Evolutionary conservation across 2,113 vertebrate genomes (phyloP).

Genomic region (Colossoma macropomum): DNA sequence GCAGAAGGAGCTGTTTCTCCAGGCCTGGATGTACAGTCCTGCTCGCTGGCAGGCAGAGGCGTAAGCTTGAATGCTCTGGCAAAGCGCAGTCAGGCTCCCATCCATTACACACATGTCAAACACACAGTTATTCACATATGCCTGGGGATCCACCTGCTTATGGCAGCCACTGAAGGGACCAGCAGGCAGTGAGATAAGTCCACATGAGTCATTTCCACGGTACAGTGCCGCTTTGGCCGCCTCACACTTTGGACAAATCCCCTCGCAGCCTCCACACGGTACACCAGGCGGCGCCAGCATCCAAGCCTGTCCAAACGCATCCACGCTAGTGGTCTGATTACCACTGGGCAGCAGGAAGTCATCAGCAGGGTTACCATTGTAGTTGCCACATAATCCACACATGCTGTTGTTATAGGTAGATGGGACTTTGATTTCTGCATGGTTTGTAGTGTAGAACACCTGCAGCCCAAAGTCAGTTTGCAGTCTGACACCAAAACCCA

Average conservation of each 20-base stretch:
- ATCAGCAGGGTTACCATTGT: slow-evolving; percentile 62
- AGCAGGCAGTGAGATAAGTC: slow-evolving; percentile 62
- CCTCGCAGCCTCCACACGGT: slow-evolving; percentile 58
- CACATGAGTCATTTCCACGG: slow-evolving; percentile 57
- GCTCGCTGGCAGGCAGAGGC: slow-evolving; percentile 76
- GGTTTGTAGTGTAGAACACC: slow-evolving; percentile 69
- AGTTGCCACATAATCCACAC: slow-evolving; percentile 77
- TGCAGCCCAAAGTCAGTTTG: slow-evolving; percentile 70
- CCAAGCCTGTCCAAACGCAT: slow-evolving; percentile 71
- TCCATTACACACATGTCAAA: slow-evolving; percentile 66
- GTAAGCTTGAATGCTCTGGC: slow-evolving; percentile 79
- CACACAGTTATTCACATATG: slow-evolving; percentile 69
- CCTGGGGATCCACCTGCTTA: slow-evolving; percentile 55
- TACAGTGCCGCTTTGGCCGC: slow-evolving; percentile 39
- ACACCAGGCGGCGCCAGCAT: slow-evolving; percentile 55
- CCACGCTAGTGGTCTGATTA: background rate
- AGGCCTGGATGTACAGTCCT: slow-evolving; percentile 65
- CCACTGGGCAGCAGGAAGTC: slow-evolving; percentile 72
- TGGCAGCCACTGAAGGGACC: slow-evolving; percentile 76
- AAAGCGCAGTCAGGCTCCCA: slow-evolving; percentile 69
- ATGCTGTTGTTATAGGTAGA: slow-evolving; percentile 65
- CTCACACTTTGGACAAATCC: slow-evolving; percentile 57
- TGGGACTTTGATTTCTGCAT: slow-evolving; percentile 69
- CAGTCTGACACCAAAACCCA: slow-evolving; percentile 68
- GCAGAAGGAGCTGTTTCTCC: slow-evolving; percentile 82